Base-by-base conservation (phyloP, 2,888 invertebrate species). In the Leptinotarsa peninsularis region DNA sequence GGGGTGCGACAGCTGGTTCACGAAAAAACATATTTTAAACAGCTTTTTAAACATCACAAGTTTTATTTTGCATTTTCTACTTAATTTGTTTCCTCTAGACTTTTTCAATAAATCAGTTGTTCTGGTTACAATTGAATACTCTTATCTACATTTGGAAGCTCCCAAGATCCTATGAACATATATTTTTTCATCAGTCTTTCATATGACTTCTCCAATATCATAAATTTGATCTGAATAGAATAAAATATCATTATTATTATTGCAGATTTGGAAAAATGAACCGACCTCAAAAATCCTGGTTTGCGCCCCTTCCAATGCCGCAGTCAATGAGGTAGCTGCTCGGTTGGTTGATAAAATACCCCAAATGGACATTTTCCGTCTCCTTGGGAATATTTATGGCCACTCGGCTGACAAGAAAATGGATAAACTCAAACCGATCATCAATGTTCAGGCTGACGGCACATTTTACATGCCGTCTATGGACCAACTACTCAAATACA, bases 281-380 rank as follows among this genome's bases (percentile, higher is more conserved):
- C 85, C 87, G 1, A 81, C 85, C 0, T 85, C 88, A 4, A 87
- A 87, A 76, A 90, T 94, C 74, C 86, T 94, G 50, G 90, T 93
- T 15, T 91, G 92, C 80, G 90, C 93, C 4, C 91, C 92, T 0
- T 93, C 94, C 5, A 94, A 94, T 86, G 89, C 91, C 78, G 93
- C 93, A 21, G 93, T 92, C 49, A 93, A 94, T 86, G 91, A 93
- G 82, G 88, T 94, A 69, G 90, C 92, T 0, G 82, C 86, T 77
- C 86, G 90, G 77, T 84, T 92, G 50, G 80, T 87, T 4, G 77
- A 85, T 50, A 78, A 81, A 69, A 80, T 89, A 75, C 85, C 82
- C 33, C 82, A 79, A 54, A 80, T 71, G 5, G 81, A 87, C 66
- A 74, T 91, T 60, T 87, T 89, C 54, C 88, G 91, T 60, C 88